phyloP scores from a whole-genome alignment of 2,113 vertebrate species.

The Micromys minutus region DNA sequence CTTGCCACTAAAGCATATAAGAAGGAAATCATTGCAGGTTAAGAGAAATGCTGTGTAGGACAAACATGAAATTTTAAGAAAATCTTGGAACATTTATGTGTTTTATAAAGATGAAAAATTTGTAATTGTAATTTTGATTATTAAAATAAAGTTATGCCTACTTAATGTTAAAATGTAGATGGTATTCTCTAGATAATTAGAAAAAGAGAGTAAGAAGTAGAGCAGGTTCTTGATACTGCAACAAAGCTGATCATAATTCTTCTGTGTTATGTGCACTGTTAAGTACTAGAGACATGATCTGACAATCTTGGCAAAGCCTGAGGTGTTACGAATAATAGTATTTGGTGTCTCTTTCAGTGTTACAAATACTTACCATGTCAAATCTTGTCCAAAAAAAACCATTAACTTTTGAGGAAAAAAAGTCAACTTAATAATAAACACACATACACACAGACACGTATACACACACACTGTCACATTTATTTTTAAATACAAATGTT shows the following conservation, averaged over 20 bases:
- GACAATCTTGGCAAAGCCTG: neutral
- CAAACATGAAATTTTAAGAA: conserved; percentile 31
- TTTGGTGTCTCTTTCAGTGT: neutral
- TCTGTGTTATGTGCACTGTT: neutral
- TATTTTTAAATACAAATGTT: neutral
- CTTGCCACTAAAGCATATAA: neutral
- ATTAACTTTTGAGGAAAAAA: neutral
- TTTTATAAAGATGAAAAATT: neutral
- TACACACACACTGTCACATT: neutral
- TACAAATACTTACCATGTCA: neutral
- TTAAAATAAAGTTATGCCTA: conserved; percentile 11
- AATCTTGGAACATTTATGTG: conserved; percentile 5
- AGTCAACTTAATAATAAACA: neutral
- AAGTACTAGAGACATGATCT: neutral
- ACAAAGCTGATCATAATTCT: neutral
- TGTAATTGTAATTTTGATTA: neutral
- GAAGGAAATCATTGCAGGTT: neutral
- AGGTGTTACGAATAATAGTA: no score
- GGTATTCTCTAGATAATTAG: conserved; percentile 37
- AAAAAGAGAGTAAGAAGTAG: neutral
- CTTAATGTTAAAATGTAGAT: neutral
- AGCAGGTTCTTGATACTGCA: neutral
- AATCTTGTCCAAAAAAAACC: neutral
- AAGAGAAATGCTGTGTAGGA: neutral
- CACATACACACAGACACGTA: no score